Percentiles rank a stretch among this genome's conserved stretches.
phyloP scores from a whole-genome alignment of 2,113 vertebrate genomes.

The Sinocyclocheilus maitianheensis region DNA sequence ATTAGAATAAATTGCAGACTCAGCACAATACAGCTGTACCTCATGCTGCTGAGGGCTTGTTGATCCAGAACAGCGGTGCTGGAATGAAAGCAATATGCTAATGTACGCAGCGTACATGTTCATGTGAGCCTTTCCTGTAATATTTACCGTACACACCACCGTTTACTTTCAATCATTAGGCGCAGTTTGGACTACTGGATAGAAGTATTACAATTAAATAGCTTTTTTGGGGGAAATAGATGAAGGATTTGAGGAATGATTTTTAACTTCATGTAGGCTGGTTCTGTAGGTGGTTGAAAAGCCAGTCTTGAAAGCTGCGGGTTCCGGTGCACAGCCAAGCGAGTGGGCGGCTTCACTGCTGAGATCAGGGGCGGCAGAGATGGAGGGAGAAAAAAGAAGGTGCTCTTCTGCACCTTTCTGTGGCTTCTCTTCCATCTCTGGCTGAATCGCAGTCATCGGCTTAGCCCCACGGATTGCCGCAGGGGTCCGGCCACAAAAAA shows the following conservation, averaged over 20 bases:
- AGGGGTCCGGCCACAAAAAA: neutral
- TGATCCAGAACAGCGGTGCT: neutral
- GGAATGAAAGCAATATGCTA: conserved; percentile 37
- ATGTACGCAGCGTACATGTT: neutral
- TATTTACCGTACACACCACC: neutral
- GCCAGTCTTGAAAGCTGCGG: conserved; percentile 4
- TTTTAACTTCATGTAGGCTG: conserved; percentile 5
- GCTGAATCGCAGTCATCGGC: neutral
- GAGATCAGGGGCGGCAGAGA: conserved; percentile 32
- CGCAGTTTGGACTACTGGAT: neutral
- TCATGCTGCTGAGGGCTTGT: conserved; percentile 20
- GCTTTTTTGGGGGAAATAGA: neutral
- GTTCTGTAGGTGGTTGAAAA: conserved; percentile 20
- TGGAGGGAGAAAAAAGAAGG: conserved; percentile 2
- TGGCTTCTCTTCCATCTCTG: conserved; percentile 16
- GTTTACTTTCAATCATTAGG: neutral
- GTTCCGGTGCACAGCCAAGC: neutral
- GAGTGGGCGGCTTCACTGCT: neutral
- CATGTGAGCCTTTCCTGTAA: neutral
- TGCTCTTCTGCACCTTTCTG: conserved; percentile 22
- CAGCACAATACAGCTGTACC: conserved; percentile 18
- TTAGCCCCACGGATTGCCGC: neutral
- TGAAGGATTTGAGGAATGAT: neutral
- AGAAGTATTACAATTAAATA: neutral
- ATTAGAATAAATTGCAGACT: conserved; percentile 23